A percentile compares a stretch with the other conserved stretches of the same genome.
Conservation (phyloP, 1,140 invertebrate species). For the Dendrolimus kikuchii region DNA sequence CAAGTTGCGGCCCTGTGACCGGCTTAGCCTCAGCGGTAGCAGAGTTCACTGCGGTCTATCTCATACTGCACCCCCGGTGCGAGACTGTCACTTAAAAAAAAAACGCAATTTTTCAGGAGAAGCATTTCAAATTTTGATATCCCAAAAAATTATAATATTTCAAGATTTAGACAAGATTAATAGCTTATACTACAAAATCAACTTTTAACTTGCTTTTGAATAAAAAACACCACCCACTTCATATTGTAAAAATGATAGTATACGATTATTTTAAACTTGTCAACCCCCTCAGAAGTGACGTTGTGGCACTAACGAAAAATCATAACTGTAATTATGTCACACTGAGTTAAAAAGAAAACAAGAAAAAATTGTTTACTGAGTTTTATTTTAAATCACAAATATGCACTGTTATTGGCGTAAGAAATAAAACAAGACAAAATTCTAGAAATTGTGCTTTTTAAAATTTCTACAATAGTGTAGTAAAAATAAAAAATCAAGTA, state of each 20-base stretch:
- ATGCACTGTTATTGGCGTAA: slow-evolving; percentile 1
- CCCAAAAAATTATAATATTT: no score
- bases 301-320: slow-evolving; percentile 7
- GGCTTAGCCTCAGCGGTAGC: no score
- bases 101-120: slow-evolving; percentile 2
- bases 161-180: not conserved
- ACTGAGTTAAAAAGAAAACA: slow-evolving; percentile 5
- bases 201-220: slow-evolving; percentile 9
- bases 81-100: slow-evolving; percentile 1
- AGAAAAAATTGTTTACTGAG: slow-evolving; percentile 1
- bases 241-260: slow-evolving; percentile 8
- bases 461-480: no score
- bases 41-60: no score
- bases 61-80: no score
- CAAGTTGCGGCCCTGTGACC: no score
- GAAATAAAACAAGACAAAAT: no score
- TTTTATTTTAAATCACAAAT: slow-evolving; percentile 5
- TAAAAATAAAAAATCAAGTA: no score
- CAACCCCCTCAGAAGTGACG: slow-evolving; percentile 10
- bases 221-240: slow-evolving; percentile 5
- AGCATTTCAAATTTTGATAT: no score
- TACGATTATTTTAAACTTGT: slow-evolving; percentile 8
- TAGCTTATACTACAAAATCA: slow-evolving; percentile 3
- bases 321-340: slow-evolving; percentile 5
- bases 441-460: no score